Evolutionary conservation across 1,140 invertebrate species (phyloP).

Genomic region (Aleiodes sp.): DNA sequence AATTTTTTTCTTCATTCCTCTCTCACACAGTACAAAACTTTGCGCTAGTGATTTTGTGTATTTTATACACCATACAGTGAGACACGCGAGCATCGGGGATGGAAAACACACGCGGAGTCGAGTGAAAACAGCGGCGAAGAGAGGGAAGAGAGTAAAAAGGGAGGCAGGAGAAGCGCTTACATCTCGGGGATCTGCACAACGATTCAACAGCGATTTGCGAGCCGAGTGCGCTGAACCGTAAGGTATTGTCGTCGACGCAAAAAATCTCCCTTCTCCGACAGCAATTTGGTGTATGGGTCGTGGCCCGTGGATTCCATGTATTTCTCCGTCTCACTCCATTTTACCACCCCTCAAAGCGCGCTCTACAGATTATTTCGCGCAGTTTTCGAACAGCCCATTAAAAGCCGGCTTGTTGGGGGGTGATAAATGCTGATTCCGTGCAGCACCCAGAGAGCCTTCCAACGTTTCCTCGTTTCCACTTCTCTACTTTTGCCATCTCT

Average conservation of each 20-base stretch:
- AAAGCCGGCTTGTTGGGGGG: slow-evolving; percentile 56
- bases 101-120: not conserved
- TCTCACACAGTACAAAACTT: not conserved
- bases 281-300: not conserved
- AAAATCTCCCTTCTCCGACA: slow-evolving; percentile 44
- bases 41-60: not conserved
- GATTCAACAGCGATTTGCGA: slow-evolving; percentile 55
- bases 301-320: slow-evolving; percentile 8
- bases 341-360: not conserved
- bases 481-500: slow-evolving; percentile 6
- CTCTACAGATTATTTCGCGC: slow-evolving; percentile 57
- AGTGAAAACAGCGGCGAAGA: not conserved
- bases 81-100: not conserved
- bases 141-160: not conserved
- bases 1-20: not conserved
- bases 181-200: slow-evolving; percentile 32
- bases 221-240: slow-evolving; percentile 56
- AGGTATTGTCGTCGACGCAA: slow-evolving; percentile 52
- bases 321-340: not conserved
- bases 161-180: slow-evolving; percentile 26
- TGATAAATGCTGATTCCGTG: slow-evolving; percentile 60
- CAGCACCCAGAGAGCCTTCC: slow-evolving; percentile 5
- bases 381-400: slow-evolving; percentile 62
- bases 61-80: slow-evolving; percentile 20
- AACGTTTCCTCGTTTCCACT: slow-evolving; percentile 8